Conservation (phyloP, 2,888 invertebrate species). For the Sarcophaga carnaria region DNA sequence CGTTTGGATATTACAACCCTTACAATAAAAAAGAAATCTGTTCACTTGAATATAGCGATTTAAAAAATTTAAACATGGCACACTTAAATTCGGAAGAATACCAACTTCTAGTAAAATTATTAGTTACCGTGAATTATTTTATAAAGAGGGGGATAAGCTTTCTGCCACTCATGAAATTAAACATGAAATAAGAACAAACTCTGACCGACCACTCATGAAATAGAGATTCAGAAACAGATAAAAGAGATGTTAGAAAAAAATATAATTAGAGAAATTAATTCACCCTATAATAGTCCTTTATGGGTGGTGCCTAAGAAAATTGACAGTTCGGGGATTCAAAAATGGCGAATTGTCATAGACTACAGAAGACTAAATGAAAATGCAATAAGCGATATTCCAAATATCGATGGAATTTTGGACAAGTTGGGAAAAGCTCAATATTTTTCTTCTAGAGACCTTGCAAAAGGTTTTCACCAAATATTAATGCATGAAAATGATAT, state of each 20-base stretch:
- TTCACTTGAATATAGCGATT: conserved; percentile 52
- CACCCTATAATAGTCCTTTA: conserved; percentile 40
- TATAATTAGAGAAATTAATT: conserved; percentile 40
- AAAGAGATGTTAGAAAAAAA: conserved; percentile 35
- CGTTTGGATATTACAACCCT: conserved; percentile 26
- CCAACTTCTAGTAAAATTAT: conserved; percentile 20
- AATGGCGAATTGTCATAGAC: conserved; percentile 39
- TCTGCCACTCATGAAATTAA: background rate
- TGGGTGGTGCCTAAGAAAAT: conserved; percentile 44
- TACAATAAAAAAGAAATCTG: conserved; percentile 55
- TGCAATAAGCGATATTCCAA: conserved; percentile 56
- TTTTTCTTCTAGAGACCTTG: conserved; percentile 28
- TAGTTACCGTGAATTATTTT: conserved; percentile 1
- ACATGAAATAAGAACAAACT: conserved; percentile 3
- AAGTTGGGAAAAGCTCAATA: conserved; percentile 70
- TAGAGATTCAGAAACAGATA: conserved; percentile 29
- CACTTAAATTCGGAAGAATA: conserved; percentile 27
- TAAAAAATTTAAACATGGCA: conserved; percentile 37
- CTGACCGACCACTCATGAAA: conserved; percentile 5
- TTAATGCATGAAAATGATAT: background rate
- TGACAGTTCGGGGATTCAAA: conserved; percentile 30
- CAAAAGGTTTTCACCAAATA: conserved; percentile 43
- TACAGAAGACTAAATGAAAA: conserved; percentile 8
- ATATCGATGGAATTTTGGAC: conserved; percentile 72
- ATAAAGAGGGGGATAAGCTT: background rate